Base-by-base conservation (phyloP, 2,113 vertebrate species). In the Thamnaconus septentrionalis region DNA sequence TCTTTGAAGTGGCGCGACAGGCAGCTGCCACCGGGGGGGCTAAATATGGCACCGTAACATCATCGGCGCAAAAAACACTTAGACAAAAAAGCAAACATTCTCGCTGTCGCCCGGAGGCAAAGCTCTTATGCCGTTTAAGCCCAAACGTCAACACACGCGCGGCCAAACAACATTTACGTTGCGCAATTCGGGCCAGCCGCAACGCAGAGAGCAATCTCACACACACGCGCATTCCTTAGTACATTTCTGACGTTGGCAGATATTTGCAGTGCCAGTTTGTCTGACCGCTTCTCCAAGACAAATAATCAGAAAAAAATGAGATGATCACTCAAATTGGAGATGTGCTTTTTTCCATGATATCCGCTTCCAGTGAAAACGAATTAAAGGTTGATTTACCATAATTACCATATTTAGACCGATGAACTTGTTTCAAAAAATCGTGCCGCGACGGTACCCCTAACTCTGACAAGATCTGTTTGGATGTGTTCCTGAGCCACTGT, bases 1-100 rank as follows among this genome's bases (percentile, higher is more conserved):
- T 40, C 78, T 89, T 87, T 88, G 81, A 88, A 85, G 86, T 65
- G n/a, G 50, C 18, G 66, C 71, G 75, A 55, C 69, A 76, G 8
- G 64, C 80, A 74, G 76, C 68, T 61, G 71, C 65, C 73, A 57
- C 9, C 3, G 54, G 69, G 62, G 71, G 64, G 67, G 64, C 66
- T 75, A 69, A 63, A 80, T 71, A 62, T 64, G 57, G 4, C 69
- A 39, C 69, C 76, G 78, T 59, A 75, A 66, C 55, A 79, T 78
- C 59, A 51, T 71, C 64, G 75, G 48, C 42, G 45, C 44, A 10
- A 39, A 65, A 72, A 74, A 61, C 69, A 69, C 11, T 80, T 64
- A 72, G 3, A 8, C 49, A n/a, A 55, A 49, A 59, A 56, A 69
- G 40, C 31, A 77, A 63, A 58, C 49, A 62, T 3, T 7, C 39